Conservation (phyloP, 2,888 invertebrate species). For the Nephrocerus scutellatus region DNA sequence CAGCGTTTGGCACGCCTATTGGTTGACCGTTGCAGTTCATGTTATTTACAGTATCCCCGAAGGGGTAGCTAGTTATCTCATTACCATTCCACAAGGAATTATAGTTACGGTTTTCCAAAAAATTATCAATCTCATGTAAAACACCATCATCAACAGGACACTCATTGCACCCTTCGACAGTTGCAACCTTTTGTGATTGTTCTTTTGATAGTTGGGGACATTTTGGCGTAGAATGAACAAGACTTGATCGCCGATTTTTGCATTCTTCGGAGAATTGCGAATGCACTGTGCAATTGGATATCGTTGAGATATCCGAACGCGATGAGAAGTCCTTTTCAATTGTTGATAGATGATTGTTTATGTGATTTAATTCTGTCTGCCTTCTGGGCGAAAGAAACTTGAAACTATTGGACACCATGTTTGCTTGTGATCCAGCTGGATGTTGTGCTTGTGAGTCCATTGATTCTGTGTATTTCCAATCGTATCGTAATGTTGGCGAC, state of each 20-base stretch:
- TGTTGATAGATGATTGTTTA: conserved; percentile 37
- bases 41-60: too few species aligned
- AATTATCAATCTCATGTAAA: conserved; percentile 42
- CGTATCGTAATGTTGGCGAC: too few species aligned
- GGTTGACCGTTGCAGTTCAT: conserved; percentile 8
- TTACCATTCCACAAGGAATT: conserved; percentile 21
- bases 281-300: conserved; percentile 37
- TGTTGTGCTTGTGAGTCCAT: background rate
- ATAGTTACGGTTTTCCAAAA: conserved; percentile 29
- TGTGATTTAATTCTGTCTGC: conserved; percentile 38
- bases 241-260: conserved; percentile 19
- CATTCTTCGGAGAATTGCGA: too few species aligned
- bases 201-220: conserved; percentile 13
- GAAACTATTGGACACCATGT: background rate
- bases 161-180: background rate
- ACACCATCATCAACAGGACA: conserved; percentile 27
- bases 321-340: conserved; percentile 32
- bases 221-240: conserved; percentile 44
- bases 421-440: background rate
- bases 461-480: too few species aligned
- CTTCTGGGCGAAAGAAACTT: conserved; percentile 32
- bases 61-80: background rate
- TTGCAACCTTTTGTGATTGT: conserved; percentile 1
- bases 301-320: conserved; percentile 41
- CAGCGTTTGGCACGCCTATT: conserved; percentile 29